These are phyloP conservation scores for Petaurus breviceps DNA, from an alignment of 2,113 vertebrate genomes.

Conservation along the genomic window DNA sequence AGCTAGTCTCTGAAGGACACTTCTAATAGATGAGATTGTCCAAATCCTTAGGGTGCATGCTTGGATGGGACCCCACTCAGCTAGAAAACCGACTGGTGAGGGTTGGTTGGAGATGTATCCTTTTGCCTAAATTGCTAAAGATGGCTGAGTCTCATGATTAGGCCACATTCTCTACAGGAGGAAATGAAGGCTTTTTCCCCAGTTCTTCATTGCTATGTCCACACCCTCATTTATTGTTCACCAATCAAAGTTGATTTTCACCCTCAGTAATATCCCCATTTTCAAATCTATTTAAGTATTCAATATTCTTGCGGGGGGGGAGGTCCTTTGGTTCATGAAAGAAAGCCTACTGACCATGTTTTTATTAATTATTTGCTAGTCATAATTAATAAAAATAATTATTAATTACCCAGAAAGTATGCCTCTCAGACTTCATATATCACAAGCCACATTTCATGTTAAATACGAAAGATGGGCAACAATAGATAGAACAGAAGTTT, in stretches of 20 bases:
- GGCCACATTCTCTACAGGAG: not conserved
- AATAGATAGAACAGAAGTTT: not conserved
- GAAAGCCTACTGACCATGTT: not conserved
- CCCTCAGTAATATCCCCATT: not conserved
- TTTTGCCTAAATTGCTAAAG: not conserved
- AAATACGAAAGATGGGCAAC: too few species aligned
- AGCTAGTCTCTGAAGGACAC: not conserved
- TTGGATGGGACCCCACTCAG: not conserved
- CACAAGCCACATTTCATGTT: not conserved
- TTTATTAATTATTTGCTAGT: not conserved
- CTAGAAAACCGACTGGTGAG: not conserved
- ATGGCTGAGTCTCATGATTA: not conserved
- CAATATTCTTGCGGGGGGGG: not conserved
- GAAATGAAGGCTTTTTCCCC: not conserved
- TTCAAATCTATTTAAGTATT: not conserved
- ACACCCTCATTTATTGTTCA: not conserved
- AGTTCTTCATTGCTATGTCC: not conserved
- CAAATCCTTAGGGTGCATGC: not conserved
- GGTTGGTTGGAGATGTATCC: not conserved
- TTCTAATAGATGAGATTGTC: not conserved
- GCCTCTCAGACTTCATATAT: not conserved
- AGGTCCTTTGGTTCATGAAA: not conserved
- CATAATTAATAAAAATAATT: not conserved
- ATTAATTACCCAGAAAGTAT: not conserved
- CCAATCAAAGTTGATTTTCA: not conserved